Evolutionary conservation across 1,140 invertebrate genomes (phyloP), one percentile per base, ranked within the genome.

Genomic region (Temnothorax nylanderi): DNA sequence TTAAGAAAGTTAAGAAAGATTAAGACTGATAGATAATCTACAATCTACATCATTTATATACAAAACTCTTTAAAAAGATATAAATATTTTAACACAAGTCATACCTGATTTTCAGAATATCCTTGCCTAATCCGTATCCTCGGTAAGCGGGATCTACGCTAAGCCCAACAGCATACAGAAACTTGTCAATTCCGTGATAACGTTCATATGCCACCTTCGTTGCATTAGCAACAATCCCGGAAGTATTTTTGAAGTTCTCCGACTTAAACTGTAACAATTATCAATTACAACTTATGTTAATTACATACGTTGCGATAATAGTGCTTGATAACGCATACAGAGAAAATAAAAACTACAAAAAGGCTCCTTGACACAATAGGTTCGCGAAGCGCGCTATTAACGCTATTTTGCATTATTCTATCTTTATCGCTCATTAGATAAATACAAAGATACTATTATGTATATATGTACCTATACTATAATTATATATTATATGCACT

Each of bases 41-140:
- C 26, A 26, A 26, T 26, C 16, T 18, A 16, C 13, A 64, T 37
- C 6, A 37, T 64, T 8, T 16, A 26, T 2, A 10, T 11, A 5
- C n/a, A 8, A 58, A 16, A 10, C 3, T 34, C 18, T 21, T 65
- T 65, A 65, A 13, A 67, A 44, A 47, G 1, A 26, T 26, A 26
- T 26, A 26, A 44, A 41, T 41, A 7, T 37, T 3, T n/a, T 21
- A 65, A 54, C n/a, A 78, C 6, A 54, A 26, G 2, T 6, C 5
- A 54, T 82, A 95, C 94, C 94, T 92, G 13, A 88, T 69, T 80
- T 78, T 60, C 13, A 94, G 86, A 86, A 95, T 64, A 44, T 91
- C 72, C 6, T 54, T 69, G 37, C 93, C 94, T 41, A 95, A 74
- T 56, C 91, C 89, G 41, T 94, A 91, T 6, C 94, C 94, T n/a